Evolutionary conservation across 2,797 vertebrate species (phyloP).

Genomic region (Pristis pectinata): DNA sequence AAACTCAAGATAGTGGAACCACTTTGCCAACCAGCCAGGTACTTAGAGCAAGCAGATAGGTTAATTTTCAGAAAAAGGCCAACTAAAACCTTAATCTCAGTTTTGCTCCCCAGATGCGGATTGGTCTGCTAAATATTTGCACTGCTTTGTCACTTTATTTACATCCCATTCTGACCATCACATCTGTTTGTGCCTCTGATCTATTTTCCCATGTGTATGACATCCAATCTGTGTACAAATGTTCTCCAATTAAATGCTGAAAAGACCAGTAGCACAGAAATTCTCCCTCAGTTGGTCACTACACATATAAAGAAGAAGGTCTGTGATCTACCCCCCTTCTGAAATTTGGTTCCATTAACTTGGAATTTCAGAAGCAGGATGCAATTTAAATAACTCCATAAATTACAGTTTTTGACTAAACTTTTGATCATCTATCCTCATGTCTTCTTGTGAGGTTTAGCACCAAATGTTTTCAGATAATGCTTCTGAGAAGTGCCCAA

Average conservation of each 20-base stretch:
- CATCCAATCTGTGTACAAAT: too few relatives aligned
- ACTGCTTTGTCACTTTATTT: not conserved
- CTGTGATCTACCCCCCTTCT: too few relatives aligned
- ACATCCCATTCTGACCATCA: not conserved
- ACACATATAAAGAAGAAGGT: too few relatives aligned
- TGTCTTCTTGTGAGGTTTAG: not conserved
- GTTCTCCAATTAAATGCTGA: too few relatives aligned
- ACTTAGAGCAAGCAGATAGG: not conserved
- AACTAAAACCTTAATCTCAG: not conserved
- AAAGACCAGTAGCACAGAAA: too few relatives aligned
- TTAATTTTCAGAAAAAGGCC: conserved; percentile 17
- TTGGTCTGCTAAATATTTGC: conserved; percentile 40
- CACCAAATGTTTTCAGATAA: not conserved
- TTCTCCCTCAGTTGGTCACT: too few relatives aligned
- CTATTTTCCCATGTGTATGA: too few relatives aligned
- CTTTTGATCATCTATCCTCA: not conserved
- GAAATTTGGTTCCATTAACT: too few relatives aligned
- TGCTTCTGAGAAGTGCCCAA: not conserved
- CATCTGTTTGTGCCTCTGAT: too few relatives aligned
- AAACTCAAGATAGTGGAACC: not conserved
- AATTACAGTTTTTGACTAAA: too few relatives aligned
- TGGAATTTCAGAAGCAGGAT: too few relatives aligned
- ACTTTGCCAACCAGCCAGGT: not conserved
- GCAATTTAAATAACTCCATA: too few relatives aligned
- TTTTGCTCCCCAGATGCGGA: conserved; percentile 44